These are phyloP conservation scores for Brachionus koreanus DNA, from an alignment of 1,140 invertebrate genomes.

Conservation along the genomic window DNA sequence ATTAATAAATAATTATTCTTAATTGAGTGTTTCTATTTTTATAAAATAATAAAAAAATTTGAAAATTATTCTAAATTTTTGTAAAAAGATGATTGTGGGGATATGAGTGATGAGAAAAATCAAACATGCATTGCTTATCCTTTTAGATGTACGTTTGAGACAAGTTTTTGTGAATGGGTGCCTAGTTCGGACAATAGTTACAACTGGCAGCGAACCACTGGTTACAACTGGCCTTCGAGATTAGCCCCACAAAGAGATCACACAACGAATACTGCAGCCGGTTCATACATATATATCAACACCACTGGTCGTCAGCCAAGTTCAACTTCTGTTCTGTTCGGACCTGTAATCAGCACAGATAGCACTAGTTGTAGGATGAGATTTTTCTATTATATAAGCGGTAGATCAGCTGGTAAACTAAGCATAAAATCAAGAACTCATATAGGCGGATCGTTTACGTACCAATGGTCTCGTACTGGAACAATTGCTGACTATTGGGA, in stretches of 20 bases:
- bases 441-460: conserved; percentile 49
- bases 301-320: conserved; percentile 24
- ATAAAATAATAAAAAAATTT: background rate
- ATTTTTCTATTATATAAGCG: conserved; percentile 56
- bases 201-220: conserved; percentile 16
- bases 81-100: conserved; percentile 54
- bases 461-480: conserved; percentile 45
- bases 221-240: background rate
- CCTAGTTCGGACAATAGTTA: background rate
- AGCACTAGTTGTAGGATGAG: conserved; percentile 48
- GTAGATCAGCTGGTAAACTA: conserved; percentile 49
- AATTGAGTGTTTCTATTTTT: too few species aligned
- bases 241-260: conserved; percentile 25
- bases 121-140: conserved; percentile 4
- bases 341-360: conserved; percentile 46
- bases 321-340: background rate
- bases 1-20: too few species aligned
- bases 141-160: conserved; percentile 51
- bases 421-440: conserved; percentile 50
- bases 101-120: conserved; percentile 53
- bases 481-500: conserved; percentile 23
- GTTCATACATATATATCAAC: conserved; percentile 47
- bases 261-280: conserved; percentile 26
- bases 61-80: background rate
- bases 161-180: conserved; percentile 50